These are phyloP conservation scores for Buceros bicornis DNA, from an alignment of 2,797 vertebrate genomes.

Conservation along the genomic window DNA sequence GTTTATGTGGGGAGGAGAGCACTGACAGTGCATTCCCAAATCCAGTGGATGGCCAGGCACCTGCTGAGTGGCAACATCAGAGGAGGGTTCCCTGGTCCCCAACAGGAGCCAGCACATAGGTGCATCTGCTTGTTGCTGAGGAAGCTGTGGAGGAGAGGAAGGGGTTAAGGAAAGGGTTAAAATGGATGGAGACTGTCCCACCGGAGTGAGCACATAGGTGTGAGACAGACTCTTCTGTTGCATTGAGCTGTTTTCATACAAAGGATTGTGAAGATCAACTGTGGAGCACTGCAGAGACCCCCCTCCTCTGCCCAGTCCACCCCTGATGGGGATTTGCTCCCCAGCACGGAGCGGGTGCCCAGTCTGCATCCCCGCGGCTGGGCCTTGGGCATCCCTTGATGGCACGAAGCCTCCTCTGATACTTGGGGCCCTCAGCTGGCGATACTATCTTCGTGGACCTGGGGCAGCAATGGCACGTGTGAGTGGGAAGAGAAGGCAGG, in stretches of 20 bases:
- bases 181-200: neutral
- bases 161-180: neutral
- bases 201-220: rapidly evolving
- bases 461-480: neutral
- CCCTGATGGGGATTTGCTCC: neutral
- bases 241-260: neutral
- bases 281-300: neutral
- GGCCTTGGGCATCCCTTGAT: neutral
- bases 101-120: rapidly evolving
- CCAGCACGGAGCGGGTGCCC: neutral
- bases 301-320: rapidly evolving
- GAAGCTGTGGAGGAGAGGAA: neutral
- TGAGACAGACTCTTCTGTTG: neutral
- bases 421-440: rapidly evolving
- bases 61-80: neutral
- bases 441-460: neutral
- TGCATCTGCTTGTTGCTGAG: neutral
- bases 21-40: neutral
- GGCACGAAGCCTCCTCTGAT: neutral
- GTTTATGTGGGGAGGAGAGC: rapidly evolving
- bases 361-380: neutral
- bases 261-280: neutral
- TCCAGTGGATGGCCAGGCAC: rapidly evolving
- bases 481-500: neutral
- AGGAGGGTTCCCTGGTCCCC: neutral